A percentile compares a stretch with the other conserved stretches of the same genome.
Evolutionary conservation across 2,113 vertebrate species (phyloP).

Genomic region (Chaetorhynchus papuensis): DNA sequence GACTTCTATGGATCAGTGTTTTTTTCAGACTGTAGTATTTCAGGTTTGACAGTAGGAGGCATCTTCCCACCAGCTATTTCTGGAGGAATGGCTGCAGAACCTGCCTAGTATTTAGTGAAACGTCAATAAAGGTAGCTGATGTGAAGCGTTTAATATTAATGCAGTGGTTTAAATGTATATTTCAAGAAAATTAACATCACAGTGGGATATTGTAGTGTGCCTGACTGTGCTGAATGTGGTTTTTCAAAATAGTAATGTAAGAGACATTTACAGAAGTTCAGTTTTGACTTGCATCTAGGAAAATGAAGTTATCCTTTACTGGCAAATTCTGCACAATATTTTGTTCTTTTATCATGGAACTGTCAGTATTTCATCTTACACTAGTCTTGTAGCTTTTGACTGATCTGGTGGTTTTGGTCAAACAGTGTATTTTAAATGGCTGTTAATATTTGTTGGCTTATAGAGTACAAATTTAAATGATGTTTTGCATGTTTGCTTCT

Average conservation of each 20-base stretch:
- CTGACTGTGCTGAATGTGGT: neutral
- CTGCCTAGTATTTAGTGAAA: neutral
- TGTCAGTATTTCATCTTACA: neutral
- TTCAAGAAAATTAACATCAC: neutral
- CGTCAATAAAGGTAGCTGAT: neutral
- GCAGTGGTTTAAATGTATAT: neutral
- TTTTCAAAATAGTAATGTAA: neutral
- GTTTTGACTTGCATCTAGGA: neutral
- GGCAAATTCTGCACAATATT: neutral
- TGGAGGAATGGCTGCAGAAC: neutral
- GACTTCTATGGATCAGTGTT: neutral
- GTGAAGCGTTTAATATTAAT: neutral
- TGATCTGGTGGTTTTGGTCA: neutral
- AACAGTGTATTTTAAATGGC: neutral
- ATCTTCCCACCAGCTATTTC: neutral
- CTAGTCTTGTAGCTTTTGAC: neutral
- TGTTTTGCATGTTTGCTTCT: neutral
- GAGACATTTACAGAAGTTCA: neutral
- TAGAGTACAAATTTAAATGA: neutral
- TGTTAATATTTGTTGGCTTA: neutral
- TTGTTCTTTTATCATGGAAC: neutral
- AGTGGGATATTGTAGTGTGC: neutral
- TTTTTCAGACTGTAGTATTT: slow-evolving; percentile 4
- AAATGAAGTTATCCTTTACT: neutral
- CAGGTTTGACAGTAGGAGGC: slow-evolving; percentile 61